phyloP scores from a whole-genome alignment of 2,797 vertebrate genomes.

The Bryconaethiops microstoma region DNA sequence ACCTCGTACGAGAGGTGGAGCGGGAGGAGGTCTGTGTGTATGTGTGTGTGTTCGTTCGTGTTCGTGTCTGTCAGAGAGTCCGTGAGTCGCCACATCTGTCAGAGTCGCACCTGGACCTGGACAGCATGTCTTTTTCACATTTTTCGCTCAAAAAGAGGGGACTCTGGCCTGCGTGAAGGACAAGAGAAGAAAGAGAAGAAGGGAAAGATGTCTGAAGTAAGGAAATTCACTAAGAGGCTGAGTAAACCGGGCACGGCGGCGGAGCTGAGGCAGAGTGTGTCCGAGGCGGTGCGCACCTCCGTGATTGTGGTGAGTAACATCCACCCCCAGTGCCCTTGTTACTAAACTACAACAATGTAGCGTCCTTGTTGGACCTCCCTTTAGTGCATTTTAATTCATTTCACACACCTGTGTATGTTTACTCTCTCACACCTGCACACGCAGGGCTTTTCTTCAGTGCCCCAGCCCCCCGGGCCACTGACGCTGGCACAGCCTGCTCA shows the following conservation, averaged over 20 bases:
- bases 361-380: neutral
- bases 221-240: slow-evolving; percentile 94
- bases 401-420: neutral
- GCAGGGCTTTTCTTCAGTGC: slow-evolving; percentile 4
- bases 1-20: slow-evolving; percentile 33
- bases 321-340: neutral
- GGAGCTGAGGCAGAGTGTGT: slow-evolving; percentile 93
- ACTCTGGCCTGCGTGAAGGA: slow-evolving; percentile 20
- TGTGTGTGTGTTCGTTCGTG: no score
- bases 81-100: slow-evolving; percentile 34
- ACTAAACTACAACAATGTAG: neutral
- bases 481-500: slow-evolving; percentile 13
- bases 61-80: neutral
- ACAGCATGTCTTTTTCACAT: slow-evolving; percentile 13
- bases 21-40: neutral
- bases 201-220: slow-evolving; percentile 86
- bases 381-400: neutral
- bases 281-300: slow-evolving; percentile 89
- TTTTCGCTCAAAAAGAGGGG: neutral
- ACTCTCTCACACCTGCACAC: neutral
- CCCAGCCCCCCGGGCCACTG: neutral
- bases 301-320: slow-evolving; percentile 84
- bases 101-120: slow-evolving; percentile 26
- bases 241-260: slow-evolving; percentile 96
- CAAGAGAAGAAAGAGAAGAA: neutral